These are phyloP conservation scores for Mystacides longicornis DNA, from an alignment of 2,888 invertebrate species.

Conservation along the genomic window DNA sequence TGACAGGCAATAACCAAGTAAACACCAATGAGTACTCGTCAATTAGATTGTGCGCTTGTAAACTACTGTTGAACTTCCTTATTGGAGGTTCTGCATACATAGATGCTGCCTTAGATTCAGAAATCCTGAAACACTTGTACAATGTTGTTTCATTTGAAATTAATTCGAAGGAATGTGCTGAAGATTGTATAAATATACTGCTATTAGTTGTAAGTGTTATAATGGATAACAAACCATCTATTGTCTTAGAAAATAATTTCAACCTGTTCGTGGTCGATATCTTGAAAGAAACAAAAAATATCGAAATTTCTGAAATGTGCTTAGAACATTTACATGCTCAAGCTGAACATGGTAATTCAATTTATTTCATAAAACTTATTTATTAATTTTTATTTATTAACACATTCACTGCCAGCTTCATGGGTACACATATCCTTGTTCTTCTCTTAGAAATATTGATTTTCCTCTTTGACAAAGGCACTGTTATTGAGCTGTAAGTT, in stretches of 20 bases:
- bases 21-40: slow-evolving; percentile 28
- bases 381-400: too few relatives aligned
- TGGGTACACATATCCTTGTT: too few relatives aligned
- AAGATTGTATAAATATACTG: slow-evolving; percentile 49
- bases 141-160: slow-evolving; percentile 45
- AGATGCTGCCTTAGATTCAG: slow-evolving; percentile 50
- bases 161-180: slow-evolving; percentile 42
- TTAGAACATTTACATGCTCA: slow-evolving; percentile 69
- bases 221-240: slow-evolving; percentile 55
- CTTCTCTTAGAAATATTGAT: too few relatives aligned
- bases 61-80: slow-evolving; percentile 72
- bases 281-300: slow-evolving; percentile 55
- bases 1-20: slow-evolving; percentile 12
- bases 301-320: slow-evolving; percentile 68
- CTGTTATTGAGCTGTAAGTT: too few relatives aligned
- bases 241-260: slow-evolving; percentile 48
- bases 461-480: too few relatives aligned
- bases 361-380: too few relatives aligned
- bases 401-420: too few relatives aligned
- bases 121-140: slow-evolving; percentile 47
- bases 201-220: slow-evolving; percentile 55
- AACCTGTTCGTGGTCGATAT: slow-evolving; percentile 57
- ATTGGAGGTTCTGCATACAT: slow-evolving; percentile 64
- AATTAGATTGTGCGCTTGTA: slow-evolving; percentile 60
- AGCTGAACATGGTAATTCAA: slow-evolving; percentile 67